A percentile compares a stretch with the other conserved stretches of the same genome.
phyloP scores from a whole-genome alignment of 2,113 vertebrate species.

The Campylomormyrus tamandua region DNA sequence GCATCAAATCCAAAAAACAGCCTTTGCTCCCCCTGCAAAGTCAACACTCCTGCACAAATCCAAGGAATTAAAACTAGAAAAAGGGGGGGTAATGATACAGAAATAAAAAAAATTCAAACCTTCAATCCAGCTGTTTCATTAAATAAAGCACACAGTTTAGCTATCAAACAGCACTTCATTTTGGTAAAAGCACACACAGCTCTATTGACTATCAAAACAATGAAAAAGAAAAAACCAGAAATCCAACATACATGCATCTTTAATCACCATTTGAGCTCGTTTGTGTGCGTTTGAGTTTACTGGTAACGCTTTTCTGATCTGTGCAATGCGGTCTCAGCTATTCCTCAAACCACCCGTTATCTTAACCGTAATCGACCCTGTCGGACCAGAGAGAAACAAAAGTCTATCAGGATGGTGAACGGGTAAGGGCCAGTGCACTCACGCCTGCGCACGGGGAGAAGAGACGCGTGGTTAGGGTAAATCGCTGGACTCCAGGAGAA shows the following conservation, averaged over 20 bases:
- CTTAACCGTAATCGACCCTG: conserved; percentile 98
- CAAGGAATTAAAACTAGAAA: conserved; percentile 51
- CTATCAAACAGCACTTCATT: conserved; percentile 98
- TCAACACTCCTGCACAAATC: conserved; percentile 78
- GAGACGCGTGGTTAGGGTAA: not conserved
- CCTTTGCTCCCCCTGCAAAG: conserved; percentile 80
- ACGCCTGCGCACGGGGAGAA: conserved; percentile 14
- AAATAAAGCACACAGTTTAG: conserved; percentile 96
- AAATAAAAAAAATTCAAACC: conserved; percentile 63
- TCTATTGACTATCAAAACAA: conserved; percentile 82
- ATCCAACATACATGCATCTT: conserved; percentile 95
- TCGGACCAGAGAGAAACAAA: conserved; percentile 98
- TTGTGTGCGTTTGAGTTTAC: conserved; percentile 93
- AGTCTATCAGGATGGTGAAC: conserved; percentile 58
- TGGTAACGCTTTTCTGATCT: conserved; percentile 81
- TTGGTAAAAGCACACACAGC: conserved; percentile 92
- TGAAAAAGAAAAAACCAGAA: conserved; percentile 54
- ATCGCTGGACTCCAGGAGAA: not conserved
- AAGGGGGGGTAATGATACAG: not conserved
- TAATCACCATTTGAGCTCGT: conserved; percentile 99
- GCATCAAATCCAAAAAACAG: conserved; percentile 62
- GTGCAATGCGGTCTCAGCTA: conserved; percentile 91
- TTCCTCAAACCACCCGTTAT: conserved; percentile 98
- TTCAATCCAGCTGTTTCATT: conserved; percentile 73
- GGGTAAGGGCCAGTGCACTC: conserved; percentile 10